Evolutionary conservation across 53 echinoderm and acorn worm species (phyloP).

Genomic region (Echinarachnius parma): DNA sequence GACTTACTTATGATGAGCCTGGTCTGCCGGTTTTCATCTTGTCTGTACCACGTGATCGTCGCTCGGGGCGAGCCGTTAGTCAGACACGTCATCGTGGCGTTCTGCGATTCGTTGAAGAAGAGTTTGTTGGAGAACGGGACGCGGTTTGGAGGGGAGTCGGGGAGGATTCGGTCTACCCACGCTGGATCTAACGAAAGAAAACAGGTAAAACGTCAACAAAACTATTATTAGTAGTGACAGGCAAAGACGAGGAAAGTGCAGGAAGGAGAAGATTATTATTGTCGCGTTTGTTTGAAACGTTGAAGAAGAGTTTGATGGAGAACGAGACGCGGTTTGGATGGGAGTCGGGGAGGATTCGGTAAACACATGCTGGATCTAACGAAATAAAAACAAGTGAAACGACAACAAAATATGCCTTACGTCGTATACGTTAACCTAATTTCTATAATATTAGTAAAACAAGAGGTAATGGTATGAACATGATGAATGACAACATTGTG

Average conservation of each 20-base stretch:
- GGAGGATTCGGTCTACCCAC: conserved; percentile 6
- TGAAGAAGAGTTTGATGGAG: conserved; percentile 48
- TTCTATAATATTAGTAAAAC: no score
- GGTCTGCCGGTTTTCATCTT: no score
- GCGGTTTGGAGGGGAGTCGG: conserved; percentile 23
- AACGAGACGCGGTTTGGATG: conserved; percentile 30
- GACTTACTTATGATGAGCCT: no score
- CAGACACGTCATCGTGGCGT: conserved; percentile 49
- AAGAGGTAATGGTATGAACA: no score
- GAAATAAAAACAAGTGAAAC: no score
- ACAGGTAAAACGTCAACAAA: no score
- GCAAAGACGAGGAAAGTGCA: no score
- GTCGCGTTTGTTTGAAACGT: conserved; percentile 45
- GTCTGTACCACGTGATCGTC: conserved; percentile 43
- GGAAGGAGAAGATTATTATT: no score
- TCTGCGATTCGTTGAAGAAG: conserved; percentile 51
- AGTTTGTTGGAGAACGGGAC: conserved; percentile 39
- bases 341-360: conserved; percentile 16
- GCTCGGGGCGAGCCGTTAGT: conserved; percentile 46
- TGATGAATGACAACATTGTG: no score
- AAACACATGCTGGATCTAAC: conserved; percentile 17
- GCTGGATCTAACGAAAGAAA: conserved; percentile 23
- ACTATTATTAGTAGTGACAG: no score
- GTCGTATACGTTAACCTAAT: no score
- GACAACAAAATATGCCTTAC: no score